A percentile compares a stretch with the other conserved stretches of the same genome.
phyloP scores from a whole-genome alignment of 1,140 invertebrate genomes.

The Pseudoatta argentina region DNA sequence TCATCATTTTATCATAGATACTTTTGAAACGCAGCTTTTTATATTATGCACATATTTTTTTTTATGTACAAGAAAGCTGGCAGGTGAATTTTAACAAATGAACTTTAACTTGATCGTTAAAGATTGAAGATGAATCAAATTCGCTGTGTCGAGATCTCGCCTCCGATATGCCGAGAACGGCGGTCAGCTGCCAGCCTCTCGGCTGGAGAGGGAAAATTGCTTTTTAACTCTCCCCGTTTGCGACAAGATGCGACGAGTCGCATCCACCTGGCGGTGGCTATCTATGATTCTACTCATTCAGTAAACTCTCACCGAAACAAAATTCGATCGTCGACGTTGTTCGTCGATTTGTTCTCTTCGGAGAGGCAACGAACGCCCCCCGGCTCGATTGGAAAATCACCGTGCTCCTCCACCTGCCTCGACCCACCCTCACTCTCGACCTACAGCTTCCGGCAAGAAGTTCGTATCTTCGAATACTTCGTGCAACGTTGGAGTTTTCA shows the following conservation, averaged over 20 bases:
- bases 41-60: not conserved
- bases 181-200: constrained; percentile 61
- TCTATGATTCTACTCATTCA: constrained; percentile 47
- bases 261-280: constrained; percentile 53
- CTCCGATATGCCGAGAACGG: not conserved
- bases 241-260: constrained; percentile 40
- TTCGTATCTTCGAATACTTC: constrained; percentile 39
- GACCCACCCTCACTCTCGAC: constrained; percentile 27
- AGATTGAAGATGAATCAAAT: constrained; percentile 73
- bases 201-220: constrained; percentile 78
- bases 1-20: not conserved
- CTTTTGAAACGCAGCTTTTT: not conserved
- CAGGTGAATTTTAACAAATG: not conserved
- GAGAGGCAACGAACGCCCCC: constrained; percentile 58
- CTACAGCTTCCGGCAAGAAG: constrained; percentile 54
- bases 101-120: constrained; percentile 52
- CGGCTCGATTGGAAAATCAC: constrained; percentile 68
- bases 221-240: constrained; percentile 77
- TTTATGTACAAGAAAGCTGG: not conserved
- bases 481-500: constrained; percentile 16
- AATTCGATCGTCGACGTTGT: constrained; percentile 59
- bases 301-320: constrained; percentile 35
- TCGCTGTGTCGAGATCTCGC: constrained; percentile 66
- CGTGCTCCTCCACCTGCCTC: constrained; percentile 42
- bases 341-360: constrained; percentile 64